Evolutionary conservation across 2,888 invertebrate genomes (phyloP).

Genomic region (Anthophora plumipes): DNA sequence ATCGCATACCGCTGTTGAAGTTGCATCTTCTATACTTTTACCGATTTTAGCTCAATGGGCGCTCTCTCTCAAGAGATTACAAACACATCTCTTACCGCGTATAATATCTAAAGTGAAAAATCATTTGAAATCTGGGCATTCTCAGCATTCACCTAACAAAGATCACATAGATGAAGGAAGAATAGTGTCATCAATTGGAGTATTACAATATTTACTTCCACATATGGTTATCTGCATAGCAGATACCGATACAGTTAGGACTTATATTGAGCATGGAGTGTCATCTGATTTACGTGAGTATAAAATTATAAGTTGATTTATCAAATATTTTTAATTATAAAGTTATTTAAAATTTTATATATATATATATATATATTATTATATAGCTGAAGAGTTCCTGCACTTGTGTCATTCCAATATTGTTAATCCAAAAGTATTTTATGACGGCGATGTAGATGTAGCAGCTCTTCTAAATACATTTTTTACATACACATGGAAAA

Average conservation of each 20-base stretch:
- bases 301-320: not conserved
- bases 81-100: constrained; percentile 85
- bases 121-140: constrained; percentile 74
- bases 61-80: constrained; percentile 85
- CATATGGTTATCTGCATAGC: constrained; percentile 78
- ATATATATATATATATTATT: constrained; percentile 43
- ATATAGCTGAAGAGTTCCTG: constrained; percentile 84
- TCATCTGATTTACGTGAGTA: constrained; percentile 77
- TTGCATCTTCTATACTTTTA: constrained; percentile 86
- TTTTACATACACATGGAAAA: constrained; percentile 79
- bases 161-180: constrained; percentile 77
- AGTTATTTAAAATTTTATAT: constrained; percentile 32
- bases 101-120: constrained; percentile 78
- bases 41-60: constrained; percentile 89
- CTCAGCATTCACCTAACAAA: constrained; percentile 75
- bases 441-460: constrained; percentile 86
- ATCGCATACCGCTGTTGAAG: constrained; percentile 86
- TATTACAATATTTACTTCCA: constrained; percentile 79
- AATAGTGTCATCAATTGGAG: constrained; percentile 74
- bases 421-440: constrained; percentile 88
- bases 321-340: not conserved
- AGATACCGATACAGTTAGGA: constrained; percentile 75
- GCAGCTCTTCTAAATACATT: constrained; percentile 87
- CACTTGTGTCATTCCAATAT: constrained; percentile 84
- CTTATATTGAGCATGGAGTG: constrained; percentile 68